Evolutionary conservation across 2,113 vertebrate genomes (phyloP), one percentile per base, ranked within the genome.

Genomic region (Manacus vitellinus): DNA sequence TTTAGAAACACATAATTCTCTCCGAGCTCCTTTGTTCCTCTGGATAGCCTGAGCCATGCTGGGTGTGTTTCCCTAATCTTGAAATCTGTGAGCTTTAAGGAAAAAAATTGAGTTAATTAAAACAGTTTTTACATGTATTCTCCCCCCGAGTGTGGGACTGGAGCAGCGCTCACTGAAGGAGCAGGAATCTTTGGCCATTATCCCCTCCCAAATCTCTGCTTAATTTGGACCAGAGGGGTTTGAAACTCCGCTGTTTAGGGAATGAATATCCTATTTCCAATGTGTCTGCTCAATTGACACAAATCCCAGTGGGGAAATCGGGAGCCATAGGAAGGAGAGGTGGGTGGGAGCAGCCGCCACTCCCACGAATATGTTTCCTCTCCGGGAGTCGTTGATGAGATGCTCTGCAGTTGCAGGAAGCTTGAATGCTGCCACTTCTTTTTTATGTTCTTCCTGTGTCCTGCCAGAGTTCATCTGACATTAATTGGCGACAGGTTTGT

Each of bases 11-110:
- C 67, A 28, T 73, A 13, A 76, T 78, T 85, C 83, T 88, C 70
- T 76, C 55, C 68, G 58, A 62, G 51, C 37, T 89, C 75, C 66
- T 94, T 95, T 96, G 88, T 94, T 96, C 83, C 83, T 90, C 49
- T 16, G 47, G 72, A 9, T 54, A 88, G 78, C 12, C 1, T 3
- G 31, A 96, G 46, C 85, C 63, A 39, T 77, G 56, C 83, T 94
- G 92, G 89, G 88, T 91, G 91, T 92, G 86, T 86, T 91, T 80
- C 72, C 80, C 68, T 97, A 86, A 95, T 94, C 95, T 80, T 54
- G 76, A 74, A 83, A 91, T 96, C 95, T 92, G 37, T 23, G 92
- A 84, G 91, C 76, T 95, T 91, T 95, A 84, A 93, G 85, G 88
- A 44, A 41, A 84, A 76, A 75, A 75, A 75, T 44, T 18, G 58